Base-by-base conservation (phyloP, 1,140 invertebrate species). In the Euwallacea fornicatus region DNA sequence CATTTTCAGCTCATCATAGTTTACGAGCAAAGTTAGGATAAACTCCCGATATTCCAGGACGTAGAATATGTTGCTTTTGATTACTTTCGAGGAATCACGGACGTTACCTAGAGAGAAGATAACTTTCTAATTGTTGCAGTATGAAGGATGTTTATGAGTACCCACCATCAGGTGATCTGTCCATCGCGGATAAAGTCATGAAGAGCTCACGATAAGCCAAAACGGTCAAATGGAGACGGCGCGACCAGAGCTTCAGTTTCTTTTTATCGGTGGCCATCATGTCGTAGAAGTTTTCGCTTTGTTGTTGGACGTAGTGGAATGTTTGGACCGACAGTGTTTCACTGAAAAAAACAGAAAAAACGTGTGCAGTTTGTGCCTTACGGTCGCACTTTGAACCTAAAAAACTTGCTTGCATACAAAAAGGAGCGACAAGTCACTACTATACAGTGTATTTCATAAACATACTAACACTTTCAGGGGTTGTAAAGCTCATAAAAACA, bases 41-140 rank as follows among this genome's bases (percentile, higher is more conserved):
- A 97, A 90, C 82, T 98, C 96, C 72, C 96, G 86, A 83, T 98
- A 98, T 82, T 98, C 97, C 69, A 93, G 84, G 9, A 96, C 90
- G 82, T 98, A 98, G 83, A 98, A 98, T 73, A 98, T 88, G 83
- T 95, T 93, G 80, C 91, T 92, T 83, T 97, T 94, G 73, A 98
- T 90, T 66, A 95, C 90, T 83, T 90, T 90, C 56, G 92, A 88
- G 0, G 92, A 90, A 42, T 91, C 89, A 69, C 86, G 85, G n/a
- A 96, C 88, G 21, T 58, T 64, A 43, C 46, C 66, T 69, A 62
- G 0, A 67, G 21, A 11, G n/a, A 69, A 58, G 33, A 61, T 42
- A 13, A 58, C n/a, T 10, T 10, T 10, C 46, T 50, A 50, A 11
- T 33, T 33, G 21, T 33, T 33, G 21, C 21, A 33, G 21, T 1